A percentile compares a stretch with the other conserved stretches of the same genome.
These are phyloP conservation scores for Leucozona laternaria DNA, from an alignment of 2,888 invertebrate species.

Conservation along the genomic window DNA sequence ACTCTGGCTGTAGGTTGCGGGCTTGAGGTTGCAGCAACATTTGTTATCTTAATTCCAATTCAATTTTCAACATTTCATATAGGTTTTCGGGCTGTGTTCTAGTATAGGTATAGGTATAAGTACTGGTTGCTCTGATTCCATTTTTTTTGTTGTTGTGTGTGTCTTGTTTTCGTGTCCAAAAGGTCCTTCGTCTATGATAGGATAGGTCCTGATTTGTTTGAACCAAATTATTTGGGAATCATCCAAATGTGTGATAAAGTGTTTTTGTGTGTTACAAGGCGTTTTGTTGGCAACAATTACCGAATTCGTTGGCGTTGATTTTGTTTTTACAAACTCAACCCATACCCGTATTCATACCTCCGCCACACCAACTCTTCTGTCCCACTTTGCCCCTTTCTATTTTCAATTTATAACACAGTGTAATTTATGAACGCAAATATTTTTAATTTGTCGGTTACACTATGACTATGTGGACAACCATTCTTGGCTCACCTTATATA, in stretches of 20 bases:
- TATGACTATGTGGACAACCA: constrained; percentile 22
- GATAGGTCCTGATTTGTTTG: constrained; percentile 55
- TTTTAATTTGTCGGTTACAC: constrained; percentile 61
- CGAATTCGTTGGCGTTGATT: constrained; percentile 46
- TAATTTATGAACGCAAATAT: constrained; percentile 60
- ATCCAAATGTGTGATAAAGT: constrained; percentile 70
- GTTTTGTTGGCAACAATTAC: constrained; percentile 63
- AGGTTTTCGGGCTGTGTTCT: constrained; percentile 23
- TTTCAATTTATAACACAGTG: constrained; percentile 47
- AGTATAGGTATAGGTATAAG: no score
- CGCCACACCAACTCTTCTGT: neutral
- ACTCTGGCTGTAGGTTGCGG: constrained; percentile 59
- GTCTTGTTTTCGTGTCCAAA: neutral
- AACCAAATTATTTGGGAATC: constrained; percentile 67
- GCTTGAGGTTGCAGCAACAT: constrained; percentile 71
- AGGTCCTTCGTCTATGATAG: constrained; percentile 22
- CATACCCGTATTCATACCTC: neutral
- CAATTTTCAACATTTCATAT: constrained; percentile 66
- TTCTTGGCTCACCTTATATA: constrained; percentile 48
- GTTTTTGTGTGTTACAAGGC: constrained; percentile 64
- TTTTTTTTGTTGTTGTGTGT: neutral
- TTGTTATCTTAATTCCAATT: constrained; percentile 74
- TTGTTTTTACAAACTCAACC: constrained; percentile 37
- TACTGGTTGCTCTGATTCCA: constrained; percentile 27
- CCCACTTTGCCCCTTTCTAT: no score